Conservation (phyloP, 2,113 vertebrate species). For the Anthoscopus minutus region DNA sequence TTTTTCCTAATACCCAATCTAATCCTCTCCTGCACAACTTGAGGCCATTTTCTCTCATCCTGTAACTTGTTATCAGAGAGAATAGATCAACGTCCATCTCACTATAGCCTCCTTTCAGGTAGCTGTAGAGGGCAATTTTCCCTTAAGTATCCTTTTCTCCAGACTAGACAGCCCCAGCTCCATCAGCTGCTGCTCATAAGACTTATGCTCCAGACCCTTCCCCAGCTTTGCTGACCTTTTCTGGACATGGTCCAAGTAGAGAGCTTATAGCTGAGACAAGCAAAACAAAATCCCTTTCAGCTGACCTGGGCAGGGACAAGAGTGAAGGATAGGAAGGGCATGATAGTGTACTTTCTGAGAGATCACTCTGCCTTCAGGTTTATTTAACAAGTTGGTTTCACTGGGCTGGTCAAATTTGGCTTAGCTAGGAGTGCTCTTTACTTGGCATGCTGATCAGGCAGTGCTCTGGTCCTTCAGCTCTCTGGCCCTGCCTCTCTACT, state of each 20-base stretch:
- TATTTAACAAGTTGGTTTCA: not conserved
- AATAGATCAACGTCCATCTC: fast-evolving
- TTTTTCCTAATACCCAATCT: not conserved
- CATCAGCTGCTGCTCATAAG: not conserved
- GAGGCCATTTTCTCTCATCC: not conserved
- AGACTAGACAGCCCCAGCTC: not conserved
- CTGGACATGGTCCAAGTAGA: not conserved
- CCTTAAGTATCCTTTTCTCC: not conserved
- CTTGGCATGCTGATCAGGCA: not conserved
- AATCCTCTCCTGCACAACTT: not conserved
- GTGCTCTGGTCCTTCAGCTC: not conserved
- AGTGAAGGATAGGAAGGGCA: not conserved
- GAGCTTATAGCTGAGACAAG: not conserved
- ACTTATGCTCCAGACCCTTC: not conserved
- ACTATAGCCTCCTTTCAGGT: not conserved
- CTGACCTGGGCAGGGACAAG: not conserved
- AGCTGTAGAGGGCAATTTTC: not conserved
- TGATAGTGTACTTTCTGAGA: not conserved
- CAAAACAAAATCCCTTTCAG: not conserved
- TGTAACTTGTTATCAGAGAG: not conserved
- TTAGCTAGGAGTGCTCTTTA: not conserved
- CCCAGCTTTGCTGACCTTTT: not conserved
- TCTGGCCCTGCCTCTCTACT: not conserved
- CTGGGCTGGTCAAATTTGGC: not conserved
- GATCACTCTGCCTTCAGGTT: not conserved